A percentile compares a stretch with the other conserved stretches of the same genome.
These are phyloP conservation scores for Origma solitaria DNA, from an alignment of 2,113 vertebrate species.

Conservation along the genomic window DNA sequence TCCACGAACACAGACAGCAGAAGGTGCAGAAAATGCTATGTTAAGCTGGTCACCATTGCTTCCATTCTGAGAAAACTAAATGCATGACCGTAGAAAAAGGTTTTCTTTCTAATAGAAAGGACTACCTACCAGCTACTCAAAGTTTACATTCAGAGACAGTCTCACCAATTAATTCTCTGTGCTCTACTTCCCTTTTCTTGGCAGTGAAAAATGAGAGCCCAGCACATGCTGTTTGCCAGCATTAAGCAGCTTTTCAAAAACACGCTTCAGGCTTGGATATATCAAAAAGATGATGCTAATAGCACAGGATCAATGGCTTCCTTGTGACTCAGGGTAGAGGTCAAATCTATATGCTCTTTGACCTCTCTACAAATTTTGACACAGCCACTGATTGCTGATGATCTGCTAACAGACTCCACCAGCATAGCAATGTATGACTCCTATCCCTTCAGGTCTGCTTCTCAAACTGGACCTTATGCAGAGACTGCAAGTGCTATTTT, in stretches of 20 bases:
- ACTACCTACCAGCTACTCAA: background rate
- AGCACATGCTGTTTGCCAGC: background rate
- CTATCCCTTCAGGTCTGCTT: background rate
- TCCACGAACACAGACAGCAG: background rate
- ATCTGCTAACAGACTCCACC: background rate
- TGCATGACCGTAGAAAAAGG: background rate
- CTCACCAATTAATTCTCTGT: constrained; percentile 3
- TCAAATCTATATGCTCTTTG: constrained; percentile 8
- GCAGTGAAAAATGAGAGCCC: constrained; percentile 9
- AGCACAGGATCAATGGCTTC: constrained; percentile 19
- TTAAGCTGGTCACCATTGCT: background rate
- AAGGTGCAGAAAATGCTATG: background rate
- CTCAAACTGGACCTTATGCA: background rate
- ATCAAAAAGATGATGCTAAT: background rate
- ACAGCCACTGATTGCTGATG: background rate
- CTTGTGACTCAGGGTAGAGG: background rate
- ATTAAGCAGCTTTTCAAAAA: constrained; percentile 6
- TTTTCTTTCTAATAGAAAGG: background rate
- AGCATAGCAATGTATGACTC: background rate
- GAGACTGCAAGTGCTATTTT: background rate
- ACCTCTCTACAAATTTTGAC: background rate
- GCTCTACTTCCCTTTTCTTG: background rate
- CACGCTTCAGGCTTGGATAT: background rate
- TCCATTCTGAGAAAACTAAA: background rate
- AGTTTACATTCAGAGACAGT: background rate